These are phyloP conservation scores for Centrocercus urophasianus DNA, from an alignment of 2,113 vertebrate genomes.

Conservation along the genomic window DNA sequence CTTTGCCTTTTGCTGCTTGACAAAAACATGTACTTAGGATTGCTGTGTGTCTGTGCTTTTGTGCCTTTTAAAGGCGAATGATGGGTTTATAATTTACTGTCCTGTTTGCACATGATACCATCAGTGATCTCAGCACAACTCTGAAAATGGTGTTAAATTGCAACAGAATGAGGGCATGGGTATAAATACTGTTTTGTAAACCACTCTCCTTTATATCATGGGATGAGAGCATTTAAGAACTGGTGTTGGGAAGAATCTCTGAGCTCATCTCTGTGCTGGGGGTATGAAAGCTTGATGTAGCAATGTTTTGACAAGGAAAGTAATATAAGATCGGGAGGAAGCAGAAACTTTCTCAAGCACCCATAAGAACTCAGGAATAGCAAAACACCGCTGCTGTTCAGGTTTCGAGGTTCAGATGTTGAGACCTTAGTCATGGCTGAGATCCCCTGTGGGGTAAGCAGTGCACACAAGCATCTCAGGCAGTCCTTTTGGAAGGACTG, in stretches of 20 bases:
- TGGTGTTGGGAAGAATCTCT: background rate
- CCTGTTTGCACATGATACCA: slow-evolving; percentile 20
- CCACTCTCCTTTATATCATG: background rate
- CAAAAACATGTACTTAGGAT: background rate
- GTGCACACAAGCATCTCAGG: background rate
- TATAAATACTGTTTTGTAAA: background rate
- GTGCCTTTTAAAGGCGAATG: slow-evolving; percentile 35
- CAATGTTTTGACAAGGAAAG: background rate
- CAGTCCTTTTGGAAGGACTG: background rate
- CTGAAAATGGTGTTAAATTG: slow-evolving; percentile 6
- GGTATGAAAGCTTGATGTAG: background rate
- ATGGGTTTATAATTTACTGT: slow-evolving; percentile 40
- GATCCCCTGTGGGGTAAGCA: background rate
- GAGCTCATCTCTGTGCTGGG: background rate
- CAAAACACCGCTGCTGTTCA: background rate
- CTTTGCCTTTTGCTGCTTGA: background rate
- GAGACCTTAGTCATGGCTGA: background rate
- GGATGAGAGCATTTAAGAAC: background rate
- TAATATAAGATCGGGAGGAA: accelerated
- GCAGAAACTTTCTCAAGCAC: background rate
- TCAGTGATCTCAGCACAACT: slow-evolving; percentile 41
- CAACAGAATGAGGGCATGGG: slow-evolving; percentile 6
- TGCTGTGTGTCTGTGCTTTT: background rate
- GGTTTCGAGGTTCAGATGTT: background rate
- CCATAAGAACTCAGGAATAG: background rate